phyloP scores from a whole-genome alignment of 2,888 invertebrate genomes.

The Drosophila diplacantha region DNA sequence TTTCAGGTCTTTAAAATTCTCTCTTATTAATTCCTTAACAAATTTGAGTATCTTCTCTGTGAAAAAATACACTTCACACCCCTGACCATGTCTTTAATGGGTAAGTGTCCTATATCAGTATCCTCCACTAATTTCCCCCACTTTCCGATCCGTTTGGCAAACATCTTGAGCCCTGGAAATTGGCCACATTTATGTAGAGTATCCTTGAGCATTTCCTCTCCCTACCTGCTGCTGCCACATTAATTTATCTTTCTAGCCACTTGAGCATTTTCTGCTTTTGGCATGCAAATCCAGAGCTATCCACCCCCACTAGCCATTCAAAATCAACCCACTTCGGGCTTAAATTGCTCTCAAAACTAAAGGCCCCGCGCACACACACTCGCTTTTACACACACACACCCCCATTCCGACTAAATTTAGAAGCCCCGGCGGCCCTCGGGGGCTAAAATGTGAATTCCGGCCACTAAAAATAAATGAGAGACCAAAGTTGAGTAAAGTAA shows the following conservation, averaged over 20 bases:
- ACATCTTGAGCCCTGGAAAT: constrained; percentile 34
- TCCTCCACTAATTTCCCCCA: constrained; percentile 4
- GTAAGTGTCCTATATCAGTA: constrained; percentile 15
- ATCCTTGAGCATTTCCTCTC: constrained; percentile 49
- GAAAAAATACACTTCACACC: background rate
- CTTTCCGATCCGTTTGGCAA: constrained; percentile 5
- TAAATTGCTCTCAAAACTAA: constrained; percentile 52
- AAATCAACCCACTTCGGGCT: constrained; percentile 52
- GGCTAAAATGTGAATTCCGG: constrained; percentile 29
- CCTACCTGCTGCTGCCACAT: constrained; percentile 39
- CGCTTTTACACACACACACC: background rate
- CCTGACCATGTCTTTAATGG: background rate
- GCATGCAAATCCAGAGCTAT: constrained; percentile 51
- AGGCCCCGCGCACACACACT: constrained; percentile 10
- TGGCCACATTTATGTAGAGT: constrained; percentile 55
- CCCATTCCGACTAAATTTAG: constrained; percentile 45
- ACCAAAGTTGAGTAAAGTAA: constrained; percentile 23
- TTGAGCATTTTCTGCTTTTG: constrained; percentile 43
- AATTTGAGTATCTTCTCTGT: background rate
- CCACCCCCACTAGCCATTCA: constrained; percentile 40
- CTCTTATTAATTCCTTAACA: background rate
- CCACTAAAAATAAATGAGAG: constrained; percentile 41
- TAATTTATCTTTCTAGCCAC: constrained; percentile 45
- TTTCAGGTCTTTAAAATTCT: too few species aligned
- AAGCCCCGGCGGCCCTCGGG: constrained; percentile 5